phyloP scores from a whole-genome alignment of 2,113 vertebrate genomes.

The Panthera leo region DNA sequence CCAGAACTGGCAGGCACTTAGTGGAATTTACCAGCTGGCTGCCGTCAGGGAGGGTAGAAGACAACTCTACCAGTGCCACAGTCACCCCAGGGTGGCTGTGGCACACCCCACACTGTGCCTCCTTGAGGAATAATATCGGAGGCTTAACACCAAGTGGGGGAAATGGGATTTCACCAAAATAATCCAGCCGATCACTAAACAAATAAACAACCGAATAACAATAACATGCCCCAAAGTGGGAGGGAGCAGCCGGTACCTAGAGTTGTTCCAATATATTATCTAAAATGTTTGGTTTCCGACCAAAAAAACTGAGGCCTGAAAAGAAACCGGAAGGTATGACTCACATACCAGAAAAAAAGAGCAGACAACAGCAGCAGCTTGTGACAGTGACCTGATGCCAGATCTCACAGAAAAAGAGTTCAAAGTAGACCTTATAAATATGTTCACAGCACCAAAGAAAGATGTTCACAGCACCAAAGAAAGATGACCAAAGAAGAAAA shows the following conservation, averaged over 20 bases:
- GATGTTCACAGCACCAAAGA: neutral
- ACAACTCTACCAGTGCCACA: neutral
- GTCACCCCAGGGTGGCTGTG: neutral
- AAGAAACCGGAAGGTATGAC: conserved; percentile 7
- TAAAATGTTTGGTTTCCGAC: neutral
- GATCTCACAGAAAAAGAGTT: neutral
- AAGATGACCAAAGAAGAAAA: neutral
- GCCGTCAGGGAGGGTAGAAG: neutral
- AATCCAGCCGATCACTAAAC: neutral
- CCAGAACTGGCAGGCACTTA: neutral
- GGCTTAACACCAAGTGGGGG: neutral
- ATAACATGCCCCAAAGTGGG: neutral
- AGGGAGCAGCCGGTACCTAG: neutral
- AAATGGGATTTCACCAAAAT: neutral
- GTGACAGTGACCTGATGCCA: neutral
- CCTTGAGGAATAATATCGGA: neutral
- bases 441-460: neutral
- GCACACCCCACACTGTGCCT: neutral
- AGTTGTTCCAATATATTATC: neutral
- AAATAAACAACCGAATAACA: neutral
- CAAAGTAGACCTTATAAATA: neutral
- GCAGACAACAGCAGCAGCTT: neutral
- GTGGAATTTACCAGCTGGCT: neutral
- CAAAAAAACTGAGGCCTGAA: neutral
- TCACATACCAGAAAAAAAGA: neutral